These are phyloP conservation scores for Anthoscopus minutus DNA, from an alignment of 2,113 vertebrate species.

Conservation along the genomic window DNA sequence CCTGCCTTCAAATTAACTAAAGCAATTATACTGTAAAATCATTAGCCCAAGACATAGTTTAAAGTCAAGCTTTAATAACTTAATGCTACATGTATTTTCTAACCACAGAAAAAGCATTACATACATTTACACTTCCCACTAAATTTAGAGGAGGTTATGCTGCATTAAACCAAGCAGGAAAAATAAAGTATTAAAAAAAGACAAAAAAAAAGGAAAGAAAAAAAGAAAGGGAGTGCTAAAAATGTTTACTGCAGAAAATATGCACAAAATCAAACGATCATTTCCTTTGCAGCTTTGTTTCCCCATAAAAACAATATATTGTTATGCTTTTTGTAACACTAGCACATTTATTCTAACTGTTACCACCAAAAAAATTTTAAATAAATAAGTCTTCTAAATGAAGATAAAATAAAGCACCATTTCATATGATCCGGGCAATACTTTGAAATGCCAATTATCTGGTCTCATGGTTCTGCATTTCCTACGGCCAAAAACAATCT, in stretches of 20 bases:
- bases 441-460: not conserved
- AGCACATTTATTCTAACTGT: not conserved
- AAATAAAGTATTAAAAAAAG: not conserved
- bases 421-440: not conserved
- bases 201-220: too few species aligned
- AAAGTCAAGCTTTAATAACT: constrained; percentile 66
- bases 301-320: not conserved
- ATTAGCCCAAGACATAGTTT: constrained; percentile 66
- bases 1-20: constrained; percentile 63
- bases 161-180: constrained; percentile 52
- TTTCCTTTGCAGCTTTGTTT: not conserved
- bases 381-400: not conserved
- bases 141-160: constrained; percentile 55
- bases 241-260: constrained; percentile 12
- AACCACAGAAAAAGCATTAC: constrained; percentile 63
- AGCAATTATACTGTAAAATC: constrained; percentile 66
- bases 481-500: not conserved
- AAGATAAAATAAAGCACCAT: not conserved
- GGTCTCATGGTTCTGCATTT: not conserved
- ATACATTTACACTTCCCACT: constrained; percentile 53
- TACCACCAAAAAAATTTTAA: not conserved
- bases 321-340: not conserved
- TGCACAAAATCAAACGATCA: not conserved
- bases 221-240: not conserved
- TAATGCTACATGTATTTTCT: constrained; percentile 62